Evolutionary conservation across 1,140 invertebrate species (phyloP).

Genomic region (Hydropsyche tenuis): DNA sequence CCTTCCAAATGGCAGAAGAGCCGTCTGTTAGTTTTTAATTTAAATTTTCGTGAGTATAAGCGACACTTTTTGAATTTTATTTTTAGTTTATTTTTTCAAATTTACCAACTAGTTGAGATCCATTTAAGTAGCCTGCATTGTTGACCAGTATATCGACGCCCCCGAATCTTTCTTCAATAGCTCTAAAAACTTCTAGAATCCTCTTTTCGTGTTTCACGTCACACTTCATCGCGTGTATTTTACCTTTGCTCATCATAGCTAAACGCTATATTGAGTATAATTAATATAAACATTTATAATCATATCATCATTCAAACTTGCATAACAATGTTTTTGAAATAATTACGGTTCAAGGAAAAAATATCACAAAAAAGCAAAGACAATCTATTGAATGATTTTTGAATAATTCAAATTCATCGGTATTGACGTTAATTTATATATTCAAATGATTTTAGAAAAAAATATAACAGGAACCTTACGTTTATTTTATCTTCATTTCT

Average conservation of each 20-base stretch:
- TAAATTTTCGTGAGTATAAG: background rate
- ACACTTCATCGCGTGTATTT: conserved; percentile 58
- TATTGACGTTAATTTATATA: too few species aligned
- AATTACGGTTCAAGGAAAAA: too few species aligned
- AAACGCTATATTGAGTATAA: background rate
- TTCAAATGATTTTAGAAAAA: too few species aligned
- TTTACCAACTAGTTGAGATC: conserved; percentile 4
- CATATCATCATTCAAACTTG: background rate
- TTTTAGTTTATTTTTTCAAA: background rate
- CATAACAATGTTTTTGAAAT: too few species aligned
- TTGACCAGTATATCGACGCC: conserved; percentile 67
- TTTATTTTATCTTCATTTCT: conserved; percentile 67
- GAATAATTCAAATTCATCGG: too few species aligned
- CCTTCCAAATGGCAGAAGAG: conserved; percentile 27
- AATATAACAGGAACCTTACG: conserved; percentile 51
- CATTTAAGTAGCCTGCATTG: conserved; percentile 58
- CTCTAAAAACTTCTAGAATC: conserved; percentile 63
- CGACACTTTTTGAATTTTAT: conserved; percentile 14
- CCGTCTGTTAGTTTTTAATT: conserved; percentile 30
- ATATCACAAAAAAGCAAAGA: too few species aligned
- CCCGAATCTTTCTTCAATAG: conserved; percentile 60
- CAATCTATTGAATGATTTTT: too few species aligned
- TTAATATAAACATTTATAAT: background rate
- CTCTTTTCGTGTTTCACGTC: conserved; percentile 67
- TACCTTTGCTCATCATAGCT: conserved; percentile 24